Evolutionary conservation across 2,888 invertebrate genomes (phyloP).

Genomic region (Latheticus oryzae): DNA sequence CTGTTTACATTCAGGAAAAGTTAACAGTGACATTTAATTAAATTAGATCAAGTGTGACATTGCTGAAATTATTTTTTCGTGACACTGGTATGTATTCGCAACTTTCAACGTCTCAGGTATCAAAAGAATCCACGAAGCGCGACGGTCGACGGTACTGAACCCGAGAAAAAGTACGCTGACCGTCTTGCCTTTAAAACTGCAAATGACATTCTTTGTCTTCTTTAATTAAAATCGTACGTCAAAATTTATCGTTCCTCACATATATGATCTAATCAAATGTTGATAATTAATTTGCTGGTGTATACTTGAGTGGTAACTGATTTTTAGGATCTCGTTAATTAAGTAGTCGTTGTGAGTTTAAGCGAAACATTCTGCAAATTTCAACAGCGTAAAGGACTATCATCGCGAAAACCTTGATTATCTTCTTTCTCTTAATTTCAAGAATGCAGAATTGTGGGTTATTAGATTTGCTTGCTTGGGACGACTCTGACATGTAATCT

Average conservation of each 20-base stretch:
- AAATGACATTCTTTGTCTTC: slow-evolving; percentile 26
- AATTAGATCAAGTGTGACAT: not conserved
- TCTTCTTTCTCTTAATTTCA: slow-evolving; percentile 12
- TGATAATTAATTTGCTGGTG: slow-evolving; percentile 10
- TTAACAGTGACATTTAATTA: not conserved
- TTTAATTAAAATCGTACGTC: slow-evolving; percentile 9
- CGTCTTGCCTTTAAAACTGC: slow-evolving; percentile 25
- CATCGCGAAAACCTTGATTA: slow-evolving; percentile 17
- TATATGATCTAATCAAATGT: slow-evolving; percentile 11
- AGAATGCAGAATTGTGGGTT: slow-evolving; percentile 6
- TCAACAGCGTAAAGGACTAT: not conserved
- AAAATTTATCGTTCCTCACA: not conserved
- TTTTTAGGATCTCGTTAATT: slow-evolving; percentile 11
- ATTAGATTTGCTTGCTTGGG: slow-evolving; percentile 10
- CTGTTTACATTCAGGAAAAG: not conserved
- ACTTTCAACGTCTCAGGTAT: slow-evolving; percentile 14
- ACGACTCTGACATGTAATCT: slow-evolving; percentile 15
- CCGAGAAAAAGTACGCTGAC: slow-evolving; percentile 37
- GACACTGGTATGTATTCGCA: slow-evolving; percentile 4
- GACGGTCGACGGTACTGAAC: slow-evolving; percentile 38
- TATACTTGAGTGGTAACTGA: slow-evolving; percentile 4
- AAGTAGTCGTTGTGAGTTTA: not conserved
- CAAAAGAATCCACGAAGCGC: slow-evolving; percentile 33
- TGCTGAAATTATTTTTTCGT: slow-evolving; percentile 5
- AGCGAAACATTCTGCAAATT: slow-evolving; percentile 3